phyloP scores from a whole-genome alignment of 2,113 vertebrate genomes.

The Lophotis ruficrista region DNA sequence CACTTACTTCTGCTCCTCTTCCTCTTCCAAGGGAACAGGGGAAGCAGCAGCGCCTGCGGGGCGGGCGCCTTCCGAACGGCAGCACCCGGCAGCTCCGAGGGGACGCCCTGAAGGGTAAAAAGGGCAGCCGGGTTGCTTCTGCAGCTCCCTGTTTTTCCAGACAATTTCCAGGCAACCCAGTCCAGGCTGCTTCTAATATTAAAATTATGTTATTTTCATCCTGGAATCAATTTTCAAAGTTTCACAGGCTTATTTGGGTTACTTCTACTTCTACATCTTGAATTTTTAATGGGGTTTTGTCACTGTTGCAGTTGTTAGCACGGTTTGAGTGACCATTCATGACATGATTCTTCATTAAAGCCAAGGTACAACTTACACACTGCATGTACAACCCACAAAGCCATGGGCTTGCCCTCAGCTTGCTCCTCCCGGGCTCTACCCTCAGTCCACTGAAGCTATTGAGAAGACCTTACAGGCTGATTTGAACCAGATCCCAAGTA shows the following conservation, averaged over 20 bases:
- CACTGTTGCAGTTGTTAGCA: not conserved
- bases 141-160: not conserved
- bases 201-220: rapidly evolving
- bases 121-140: not conserved
- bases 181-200: not conserved
- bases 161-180: not conserved
- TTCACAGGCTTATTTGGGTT: not conserved
- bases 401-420: not conserved
- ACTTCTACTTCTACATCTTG: not conserved
- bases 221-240: not conserved
- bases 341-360: not conserved
- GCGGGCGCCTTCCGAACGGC: not conserved
- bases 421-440: not conserved
- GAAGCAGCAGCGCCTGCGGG: constrained; percentile 32
- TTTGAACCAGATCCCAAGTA: not conserved
- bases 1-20: constrained; percentile 75
- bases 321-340: rapidly evolving
- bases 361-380: not conserved
- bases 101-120: not conserved
- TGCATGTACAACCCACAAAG: not conserved
- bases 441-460: not conserved
- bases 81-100: not conserved
- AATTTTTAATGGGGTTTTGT: not conserved
- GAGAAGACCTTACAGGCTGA: not conserved
- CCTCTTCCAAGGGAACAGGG: constrained; percentile 72